Evolutionary conservation across 1,140 invertebrate species (phyloP).

Genomic region (Sipha flava): DNA sequence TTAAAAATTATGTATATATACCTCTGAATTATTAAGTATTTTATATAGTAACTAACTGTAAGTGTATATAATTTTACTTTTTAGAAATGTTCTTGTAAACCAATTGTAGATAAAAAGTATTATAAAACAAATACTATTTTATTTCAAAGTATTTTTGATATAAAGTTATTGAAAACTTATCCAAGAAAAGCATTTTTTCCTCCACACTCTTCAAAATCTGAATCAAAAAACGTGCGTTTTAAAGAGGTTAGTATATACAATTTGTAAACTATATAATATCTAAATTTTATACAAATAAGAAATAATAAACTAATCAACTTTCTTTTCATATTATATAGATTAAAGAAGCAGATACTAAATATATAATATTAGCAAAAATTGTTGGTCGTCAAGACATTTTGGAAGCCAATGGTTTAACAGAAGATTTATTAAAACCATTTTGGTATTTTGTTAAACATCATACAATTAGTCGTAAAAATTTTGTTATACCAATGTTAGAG

Average conservation of each 20-base stretch:
- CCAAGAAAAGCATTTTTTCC: slow-evolving; percentile 19
- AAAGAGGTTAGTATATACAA: not conserved
- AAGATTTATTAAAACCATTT: slow-evolving; percentile 17
- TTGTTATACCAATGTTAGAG: slow-evolving; percentile 24
- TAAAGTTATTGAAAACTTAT: slow-evolving; percentile 7
- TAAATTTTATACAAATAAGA: not conserved
- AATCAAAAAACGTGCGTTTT: not conserved
- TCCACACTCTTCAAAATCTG: not conserved
- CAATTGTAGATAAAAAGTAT: not conserved
- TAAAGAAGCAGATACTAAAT: slow-evolving; percentile 7
- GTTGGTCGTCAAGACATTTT: not conserved
- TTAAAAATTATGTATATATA: too few relatives aligned
- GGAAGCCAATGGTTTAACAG: not conserved
- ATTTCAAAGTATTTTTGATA: slow-evolving; percentile 7
- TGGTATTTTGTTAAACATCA: slow-evolving; percentile 28
- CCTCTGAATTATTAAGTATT: too few relatives aligned
- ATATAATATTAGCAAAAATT: not conserved
- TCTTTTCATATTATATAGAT: not conserved
- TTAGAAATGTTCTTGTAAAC: slow-evolving; percentile 1
- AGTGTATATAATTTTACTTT: not conserved
- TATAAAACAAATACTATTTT: slow-evolving; percentile 16
- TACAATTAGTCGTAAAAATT: slow-evolving; percentile 22
- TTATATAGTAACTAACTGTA: too few relatives aligned
- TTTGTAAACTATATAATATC: too few relatives aligned
- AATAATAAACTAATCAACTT: not conserved